Base-by-base conservation (phyloP, 2,888 invertebrate species). In the Campopleginae sp. region DNA sequence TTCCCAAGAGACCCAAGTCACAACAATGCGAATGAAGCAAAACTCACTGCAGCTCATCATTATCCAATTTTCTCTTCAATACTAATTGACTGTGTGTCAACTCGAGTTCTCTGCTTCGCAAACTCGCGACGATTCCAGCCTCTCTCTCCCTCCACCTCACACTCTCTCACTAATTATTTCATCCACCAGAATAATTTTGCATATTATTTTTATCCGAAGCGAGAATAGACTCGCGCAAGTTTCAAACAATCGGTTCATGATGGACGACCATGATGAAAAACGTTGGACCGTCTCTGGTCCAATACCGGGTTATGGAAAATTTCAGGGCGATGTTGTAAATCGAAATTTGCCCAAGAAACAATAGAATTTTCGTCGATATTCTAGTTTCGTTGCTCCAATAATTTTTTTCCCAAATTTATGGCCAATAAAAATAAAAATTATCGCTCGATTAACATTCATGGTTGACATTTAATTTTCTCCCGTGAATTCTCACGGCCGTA, bases 11-110 rank as follows among this genome's bases (percentile, higher is more conserved):
- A 6, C 14, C 1, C 14, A 27, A 58, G 5, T 27, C 58, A 5
- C 14, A 27, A 27, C 14, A 27, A 14, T 23, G 27, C 23, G 44
- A 68, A 42, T 72, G 23, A 44, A 46, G 27, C 78, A 77, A 74
- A 77, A 80, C 72, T 68, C 66, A 58, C 27, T 19, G 38, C 72
- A 19, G 27, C 58, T 77, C 71, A 38, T 54, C 80, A 83, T 83
- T 80, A 80, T 86, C 68, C 85, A 85, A 85, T 85, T 82, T 76
- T 66, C 71, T 78, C 68, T 77, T 74, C 31, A 66, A 70, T 66
- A 63, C 80, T 86, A 83, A 86, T 86, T 86, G 83, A 80, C 61
- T 72, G 82, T 76, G 68, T 68, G 68, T 54, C 65, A 38, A 38
- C 65, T 31, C 46, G 82, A 65, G 51, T 46, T 68, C 58, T 70